These are phyloP conservation scores for Pseudomyrmex concolor DNA, from an alignment of 1,140 invertebrate genomes.

Conservation along the genomic window DNA sequence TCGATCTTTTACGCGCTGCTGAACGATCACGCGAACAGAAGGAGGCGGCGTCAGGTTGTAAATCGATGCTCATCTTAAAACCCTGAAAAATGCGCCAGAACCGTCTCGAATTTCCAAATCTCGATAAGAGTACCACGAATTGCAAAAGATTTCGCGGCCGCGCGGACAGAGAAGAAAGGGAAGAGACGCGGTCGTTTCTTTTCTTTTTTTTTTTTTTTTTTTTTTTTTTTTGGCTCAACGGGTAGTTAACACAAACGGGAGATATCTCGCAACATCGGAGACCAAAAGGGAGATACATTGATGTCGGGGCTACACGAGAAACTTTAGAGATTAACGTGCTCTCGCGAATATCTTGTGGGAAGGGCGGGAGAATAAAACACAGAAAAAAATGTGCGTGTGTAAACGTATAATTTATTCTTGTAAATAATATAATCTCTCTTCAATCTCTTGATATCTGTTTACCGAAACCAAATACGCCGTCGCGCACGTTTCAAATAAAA, in stretches of 20 bases:
- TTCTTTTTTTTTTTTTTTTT: too few relatives aligned
- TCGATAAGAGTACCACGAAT: conserved; percentile 56
- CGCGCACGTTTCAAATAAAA: too few relatives aligned
- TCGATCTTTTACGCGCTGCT: conserved; percentile 28
- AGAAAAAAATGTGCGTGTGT: too few relatives aligned
- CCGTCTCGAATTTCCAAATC: conserved; percentile 54
- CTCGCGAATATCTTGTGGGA: neutral
- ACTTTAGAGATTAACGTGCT: too few relatives aligned
- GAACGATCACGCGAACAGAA: conserved; percentile 19
- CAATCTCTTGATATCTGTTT: conserved; percentile 7
- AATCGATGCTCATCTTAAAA: conserved; percentile 50
- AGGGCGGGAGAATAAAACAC: neutral
- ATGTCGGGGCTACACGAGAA: neutral
- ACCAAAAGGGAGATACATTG: neutral
- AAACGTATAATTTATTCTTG: too few relatives aligned
- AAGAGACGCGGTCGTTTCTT: neutral
- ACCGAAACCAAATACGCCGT: conserved; percentile 32
- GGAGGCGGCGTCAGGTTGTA: conserved; percentile 10
- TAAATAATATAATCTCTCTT: too few relatives aligned
- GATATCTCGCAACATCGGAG: neutral
- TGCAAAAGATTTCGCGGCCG: conserved; percentile 23
- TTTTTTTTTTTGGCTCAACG: conserved; percentile 10
- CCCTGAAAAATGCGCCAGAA: conserved; percentile 22
- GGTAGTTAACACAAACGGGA: conserved; percentile 1
- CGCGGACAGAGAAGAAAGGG: neutral